phyloP scores from a whole-genome alignment of 2,797 vertebrate species.

The Rhincodon typus region DNA sequence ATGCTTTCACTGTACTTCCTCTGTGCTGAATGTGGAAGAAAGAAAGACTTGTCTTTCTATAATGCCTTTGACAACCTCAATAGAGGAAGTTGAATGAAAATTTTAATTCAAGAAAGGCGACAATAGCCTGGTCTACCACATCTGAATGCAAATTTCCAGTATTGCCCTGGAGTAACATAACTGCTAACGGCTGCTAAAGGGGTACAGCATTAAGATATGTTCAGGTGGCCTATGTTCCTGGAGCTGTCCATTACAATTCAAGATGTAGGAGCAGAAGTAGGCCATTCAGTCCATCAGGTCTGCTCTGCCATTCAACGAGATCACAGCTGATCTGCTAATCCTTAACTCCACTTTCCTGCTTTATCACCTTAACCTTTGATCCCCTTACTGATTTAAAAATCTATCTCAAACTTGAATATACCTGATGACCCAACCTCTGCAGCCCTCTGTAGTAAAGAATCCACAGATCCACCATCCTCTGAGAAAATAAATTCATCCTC shows the following conservation, averaged over 20 bases:
- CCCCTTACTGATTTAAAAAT: no score
- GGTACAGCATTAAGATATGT: not conserved
- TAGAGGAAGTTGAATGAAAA: not conserved
- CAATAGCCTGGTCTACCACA: not conserved
- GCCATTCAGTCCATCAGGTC: no score
- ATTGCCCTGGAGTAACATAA: not conserved
- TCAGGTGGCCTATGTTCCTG: not conserved
- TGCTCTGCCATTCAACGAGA: no score
- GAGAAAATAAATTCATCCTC: no score
- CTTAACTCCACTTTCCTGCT: no score
- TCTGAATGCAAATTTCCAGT: not conserved
- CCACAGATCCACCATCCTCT: no score
- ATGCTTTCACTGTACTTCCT: not conserved
- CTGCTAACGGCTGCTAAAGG: not conserved
- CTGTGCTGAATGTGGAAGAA: not conserved
- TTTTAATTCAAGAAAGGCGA: not conserved
- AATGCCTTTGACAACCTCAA: not conserved
- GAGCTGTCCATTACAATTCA: not conserved
- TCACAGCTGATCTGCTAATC: no score
- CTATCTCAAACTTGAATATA: no score
- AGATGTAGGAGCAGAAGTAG: not conserved
- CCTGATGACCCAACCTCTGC: no score
- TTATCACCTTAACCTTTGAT: no score
- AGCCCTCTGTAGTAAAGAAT: no score
- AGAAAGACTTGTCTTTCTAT: not conserved